These are phyloP conservation scores for Numenius phaeopus DNA, from an alignment of 2,797 vertebrate species.

Conservation along the genomic window DNA sequence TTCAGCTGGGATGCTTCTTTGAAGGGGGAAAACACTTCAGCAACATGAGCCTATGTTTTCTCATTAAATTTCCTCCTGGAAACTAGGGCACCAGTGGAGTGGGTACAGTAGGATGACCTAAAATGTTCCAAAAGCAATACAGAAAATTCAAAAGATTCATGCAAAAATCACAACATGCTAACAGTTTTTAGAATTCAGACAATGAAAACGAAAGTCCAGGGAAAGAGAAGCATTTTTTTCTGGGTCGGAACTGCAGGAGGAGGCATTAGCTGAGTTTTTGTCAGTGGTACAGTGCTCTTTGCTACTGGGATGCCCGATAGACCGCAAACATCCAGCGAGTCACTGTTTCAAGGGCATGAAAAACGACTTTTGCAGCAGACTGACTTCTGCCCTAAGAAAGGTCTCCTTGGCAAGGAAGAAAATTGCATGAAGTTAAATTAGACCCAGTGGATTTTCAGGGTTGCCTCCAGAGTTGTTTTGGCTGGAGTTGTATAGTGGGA, in stretches of 20 bases:
- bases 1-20: not conserved
- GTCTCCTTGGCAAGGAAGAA: not conserved
- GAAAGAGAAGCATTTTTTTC: not conserved
- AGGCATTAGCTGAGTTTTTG: not conserved
- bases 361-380: not conserved
- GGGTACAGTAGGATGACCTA: not conserved
- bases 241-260: not conserved
- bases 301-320: not conserved
- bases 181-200: not conserved
- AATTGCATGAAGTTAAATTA: not conserved
- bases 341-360: not conserved
- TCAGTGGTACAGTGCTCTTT: not conserved
- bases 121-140: not conserved
- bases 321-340: not conserved
- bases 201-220: not conserved
- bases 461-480: not conserved
- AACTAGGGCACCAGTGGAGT: not conserved
- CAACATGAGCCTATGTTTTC: not conserved
- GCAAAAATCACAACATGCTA: not conserved
- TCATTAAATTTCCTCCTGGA: not conserved
- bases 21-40: not conserved
- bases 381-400: not conserved
- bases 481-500: not conserved
- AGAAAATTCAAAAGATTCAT: not conserved
- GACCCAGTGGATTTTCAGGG: not conserved